phyloP scores from a whole-genome alignment of 2,113 vertebrate genomes.

The Pipa parva region DNA sequence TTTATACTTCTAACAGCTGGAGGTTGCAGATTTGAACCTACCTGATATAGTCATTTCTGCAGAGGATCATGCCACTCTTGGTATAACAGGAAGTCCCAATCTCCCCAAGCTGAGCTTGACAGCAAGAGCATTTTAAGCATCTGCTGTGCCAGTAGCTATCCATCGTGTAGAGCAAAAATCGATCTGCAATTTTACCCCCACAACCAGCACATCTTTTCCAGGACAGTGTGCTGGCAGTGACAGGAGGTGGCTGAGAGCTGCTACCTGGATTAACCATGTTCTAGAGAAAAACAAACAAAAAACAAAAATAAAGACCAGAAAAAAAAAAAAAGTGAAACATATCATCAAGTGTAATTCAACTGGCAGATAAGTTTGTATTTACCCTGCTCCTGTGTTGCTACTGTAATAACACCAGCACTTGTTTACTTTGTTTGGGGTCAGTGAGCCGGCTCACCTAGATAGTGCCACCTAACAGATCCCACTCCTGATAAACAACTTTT shows the following conservation, averaged over 20 bases:
- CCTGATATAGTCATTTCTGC: constrained; percentile 99
- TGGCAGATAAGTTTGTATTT: background rate
- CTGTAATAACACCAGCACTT: background rate
- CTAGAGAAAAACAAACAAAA: constrained; percentile 49
- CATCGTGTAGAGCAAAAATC: constrained; percentile 98
- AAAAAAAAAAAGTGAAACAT: background rate
- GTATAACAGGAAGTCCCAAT: constrained; percentile 98
- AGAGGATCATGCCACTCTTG: constrained; percentile 98
- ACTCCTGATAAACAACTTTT: background rate
- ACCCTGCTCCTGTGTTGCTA: background rate
- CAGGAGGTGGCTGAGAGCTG: constrained; percentile 86
- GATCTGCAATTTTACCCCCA: constrained; percentile 95
- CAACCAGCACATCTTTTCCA: constrained; percentile 97
- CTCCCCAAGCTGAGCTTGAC: constrained; percentile 97
- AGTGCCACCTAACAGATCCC: constrained; percentile 26
- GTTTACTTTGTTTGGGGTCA: constrained; percentile 36
- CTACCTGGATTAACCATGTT: constrained; percentile 96
- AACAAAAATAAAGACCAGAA: constrained; percentile 30
- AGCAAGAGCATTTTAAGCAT: constrained; percentile 97
- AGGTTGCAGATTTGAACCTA: constrained; percentile 53
- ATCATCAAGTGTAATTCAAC: constrained; percentile 1
- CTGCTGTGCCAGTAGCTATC: constrained; percentile 99
- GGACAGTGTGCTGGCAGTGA: constrained; percentile 86
- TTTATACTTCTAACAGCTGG: too few species aligned
- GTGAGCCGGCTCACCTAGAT: constrained; percentile 10